These are phyloP conservation scores for Hestina assimilis DNA, from an alignment of 1,140 invertebrate species.

Conservation along the genomic window DNA sequence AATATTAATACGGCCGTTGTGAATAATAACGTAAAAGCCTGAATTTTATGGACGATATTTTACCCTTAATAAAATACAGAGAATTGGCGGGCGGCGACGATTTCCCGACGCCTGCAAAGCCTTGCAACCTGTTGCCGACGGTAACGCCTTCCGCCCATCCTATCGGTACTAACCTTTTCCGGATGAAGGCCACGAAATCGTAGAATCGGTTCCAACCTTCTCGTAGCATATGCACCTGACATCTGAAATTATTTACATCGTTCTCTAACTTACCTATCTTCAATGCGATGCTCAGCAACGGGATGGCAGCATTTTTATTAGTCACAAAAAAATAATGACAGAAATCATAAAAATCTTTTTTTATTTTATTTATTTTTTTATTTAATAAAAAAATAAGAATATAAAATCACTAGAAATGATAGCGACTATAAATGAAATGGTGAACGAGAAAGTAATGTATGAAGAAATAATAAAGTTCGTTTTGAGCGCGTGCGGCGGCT, in stretches of 20 bases:
- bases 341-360: constrained; percentile 48
- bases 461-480: constrained; percentile 43
- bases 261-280: constrained; percentile 31
- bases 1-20: not conserved
- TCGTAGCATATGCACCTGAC: not conserved
- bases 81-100: constrained; percentile 46
- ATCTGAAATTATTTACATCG: constrained; percentile 5
- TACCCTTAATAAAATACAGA: constrained; percentile 57
- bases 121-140: constrained; percentile 74
- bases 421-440: constrained; percentile 41
- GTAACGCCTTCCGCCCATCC: constrained; percentile 74
- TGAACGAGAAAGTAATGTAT: constrained; percentile 54
- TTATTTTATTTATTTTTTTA: constrained; percentile 33
- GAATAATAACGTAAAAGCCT: constrained; percentile 32
- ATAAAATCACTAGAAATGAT: constrained; percentile 56
- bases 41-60: constrained; percentile 52
- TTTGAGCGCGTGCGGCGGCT: constrained; percentile 58
- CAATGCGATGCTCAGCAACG: constrained; percentile 4
- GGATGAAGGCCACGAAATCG: constrained; percentile 8
- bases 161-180: constrained; percentile 41
- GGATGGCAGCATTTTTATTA: constrained; percentile 31
- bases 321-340: constrained; percentile 58
- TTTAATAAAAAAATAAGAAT: constrained; percentile 46
- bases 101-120: constrained; percentile 42
- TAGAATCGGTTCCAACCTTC: not conserved